phyloP scores from a whole-genome alignment of 2,113 vertebrate species.

The Protobothrops mucrosquamatus region DNA sequence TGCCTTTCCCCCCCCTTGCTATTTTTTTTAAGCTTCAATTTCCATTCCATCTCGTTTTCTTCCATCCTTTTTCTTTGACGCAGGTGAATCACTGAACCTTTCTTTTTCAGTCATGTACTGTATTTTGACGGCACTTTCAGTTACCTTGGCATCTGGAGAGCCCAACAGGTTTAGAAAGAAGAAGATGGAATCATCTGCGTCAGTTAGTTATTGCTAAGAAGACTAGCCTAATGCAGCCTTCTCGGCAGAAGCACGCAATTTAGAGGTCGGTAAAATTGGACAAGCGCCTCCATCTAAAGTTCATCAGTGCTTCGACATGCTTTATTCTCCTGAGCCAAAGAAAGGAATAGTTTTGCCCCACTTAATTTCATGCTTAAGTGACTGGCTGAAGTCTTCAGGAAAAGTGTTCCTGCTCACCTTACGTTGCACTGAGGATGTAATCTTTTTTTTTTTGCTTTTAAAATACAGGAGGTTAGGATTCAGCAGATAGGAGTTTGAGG shows the following conservation, averaged over 20 bases:
- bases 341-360: background rate
- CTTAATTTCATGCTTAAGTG: background rate
- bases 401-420: background rate
- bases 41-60: background rate
- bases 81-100: background rate
- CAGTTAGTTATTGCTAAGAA: background rate
- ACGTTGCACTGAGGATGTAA: background rate
- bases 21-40: background rate
- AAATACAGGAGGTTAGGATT: background rate
- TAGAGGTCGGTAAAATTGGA: background rate
- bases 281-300: background rate
- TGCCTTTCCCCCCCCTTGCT: background rate
- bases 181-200: background rate
- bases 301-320: background rate
- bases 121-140: slow-evolving; percentile 9
- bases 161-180: background rate
- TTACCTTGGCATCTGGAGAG: background rate
- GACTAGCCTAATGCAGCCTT: background rate
- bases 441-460: background rate
- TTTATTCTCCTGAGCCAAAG: background rate
- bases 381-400: background rate
- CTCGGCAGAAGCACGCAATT: background rate
- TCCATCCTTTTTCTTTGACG: background rate
- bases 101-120: slow-evolving; percentile 8
- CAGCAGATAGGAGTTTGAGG: background rate